Conservation (phyloP, 2,888 invertebrate species). For the Corbicula japonica region DNA sequence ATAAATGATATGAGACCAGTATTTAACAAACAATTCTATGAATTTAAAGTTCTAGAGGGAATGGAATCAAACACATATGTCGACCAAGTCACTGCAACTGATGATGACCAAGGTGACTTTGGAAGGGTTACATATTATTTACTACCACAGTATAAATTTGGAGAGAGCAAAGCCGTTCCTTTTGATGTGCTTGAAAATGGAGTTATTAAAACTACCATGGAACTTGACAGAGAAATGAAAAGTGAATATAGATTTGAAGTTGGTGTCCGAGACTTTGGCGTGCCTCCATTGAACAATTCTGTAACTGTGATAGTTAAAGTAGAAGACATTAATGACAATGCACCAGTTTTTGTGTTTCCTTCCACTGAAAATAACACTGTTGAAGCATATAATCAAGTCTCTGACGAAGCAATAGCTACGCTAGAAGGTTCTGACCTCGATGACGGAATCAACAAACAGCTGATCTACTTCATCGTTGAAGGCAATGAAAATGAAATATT, state of each 20-base stretch:
- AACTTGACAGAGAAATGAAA: slow-evolving; percentile 94
- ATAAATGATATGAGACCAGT: slow-evolving; percentile 68
- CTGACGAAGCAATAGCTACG: slow-evolving; percentile 85
- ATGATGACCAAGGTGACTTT: slow-evolving; percentile 96
- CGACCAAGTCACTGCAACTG: slow-evolving; percentile 95
- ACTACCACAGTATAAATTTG: slow-evolving; percentile 82
- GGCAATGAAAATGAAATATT: slow-evolving; percentile 90
- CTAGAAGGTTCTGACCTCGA: slow-evolving; percentile 96
- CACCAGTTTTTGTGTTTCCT: slow-evolving; percentile 88
- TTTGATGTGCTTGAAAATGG: slow-evolving; percentile 86
- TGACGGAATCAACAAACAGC: slow-evolving; percentile 95
- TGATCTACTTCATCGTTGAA: slow-evolving; percentile 93
- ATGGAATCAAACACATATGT: slow-evolving; percentile 95
- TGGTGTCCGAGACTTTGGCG: slow-evolving; percentile 92
- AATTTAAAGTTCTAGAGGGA: slow-evolving; percentile 95
- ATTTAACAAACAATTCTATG: slow-evolving; percentile 88
- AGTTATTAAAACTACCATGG: slow-evolving; percentile 94
- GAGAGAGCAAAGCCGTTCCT: slow-evolving; percentile 89
- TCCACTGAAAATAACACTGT: slow-evolving; percentile 74
- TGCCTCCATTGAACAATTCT: slow-evolving; percentile 90
- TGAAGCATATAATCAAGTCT: slow-evolving; percentile 73
- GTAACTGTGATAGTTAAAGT: slow-evolving; percentile 97
- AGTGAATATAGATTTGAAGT: slow-evolving; percentile 94
- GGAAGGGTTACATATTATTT: slow-evolving; percentile 90
- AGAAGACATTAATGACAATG: slow-evolving; percentile 98